Percentiles rank a stretch among this genome's conserved stretches.
Evolutionary conservation across 2,888 invertebrate species (phyloP).

Genomic region (Phaonia tiefii): DNA sequence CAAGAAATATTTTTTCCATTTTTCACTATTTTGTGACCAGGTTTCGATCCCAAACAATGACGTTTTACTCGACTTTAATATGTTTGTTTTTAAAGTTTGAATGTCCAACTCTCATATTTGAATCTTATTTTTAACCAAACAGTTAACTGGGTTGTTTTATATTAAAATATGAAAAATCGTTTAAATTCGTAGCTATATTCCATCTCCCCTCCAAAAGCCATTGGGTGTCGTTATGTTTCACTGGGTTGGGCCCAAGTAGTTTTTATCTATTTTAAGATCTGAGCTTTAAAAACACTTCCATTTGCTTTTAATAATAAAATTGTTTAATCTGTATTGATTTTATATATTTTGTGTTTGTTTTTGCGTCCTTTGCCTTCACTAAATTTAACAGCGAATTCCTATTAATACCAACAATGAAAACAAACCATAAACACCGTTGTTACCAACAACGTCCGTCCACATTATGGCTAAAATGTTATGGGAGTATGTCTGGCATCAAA

Average conservation of each 20-base stretch:
- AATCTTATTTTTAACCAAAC: no score
- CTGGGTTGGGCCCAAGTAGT: neutral
- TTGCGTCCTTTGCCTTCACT: no score
- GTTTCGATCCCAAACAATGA: no score
- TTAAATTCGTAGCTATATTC: no score
- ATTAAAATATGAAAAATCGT: neutral
- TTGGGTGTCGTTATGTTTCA: neutral
- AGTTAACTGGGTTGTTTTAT: neutral
- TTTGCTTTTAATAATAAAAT: constrained; percentile 37
- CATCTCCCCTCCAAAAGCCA: constrained; percentile 30
- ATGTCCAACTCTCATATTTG: no score
- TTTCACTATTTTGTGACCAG: no score
- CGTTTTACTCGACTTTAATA: no score
- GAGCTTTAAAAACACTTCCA: constrained; percentile 11
- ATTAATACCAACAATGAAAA: neutral
- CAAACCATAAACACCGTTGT: constrained; percentile 28
- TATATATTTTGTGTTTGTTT: neutral
- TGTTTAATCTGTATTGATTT: constrained; percentile 23
- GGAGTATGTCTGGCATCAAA: neutral
- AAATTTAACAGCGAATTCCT: constrained; percentile 3
- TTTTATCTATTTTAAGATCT: constrained; percentile 1
- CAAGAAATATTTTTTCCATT: no score
- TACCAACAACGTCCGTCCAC: neutral
- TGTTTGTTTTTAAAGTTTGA: no score
- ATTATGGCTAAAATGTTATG: constrained; percentile 2